Base-by-base conservation (phyloP, 2,888 invertebrate genomes). In the Bursaphelenchus okinawaensis region DNA sequence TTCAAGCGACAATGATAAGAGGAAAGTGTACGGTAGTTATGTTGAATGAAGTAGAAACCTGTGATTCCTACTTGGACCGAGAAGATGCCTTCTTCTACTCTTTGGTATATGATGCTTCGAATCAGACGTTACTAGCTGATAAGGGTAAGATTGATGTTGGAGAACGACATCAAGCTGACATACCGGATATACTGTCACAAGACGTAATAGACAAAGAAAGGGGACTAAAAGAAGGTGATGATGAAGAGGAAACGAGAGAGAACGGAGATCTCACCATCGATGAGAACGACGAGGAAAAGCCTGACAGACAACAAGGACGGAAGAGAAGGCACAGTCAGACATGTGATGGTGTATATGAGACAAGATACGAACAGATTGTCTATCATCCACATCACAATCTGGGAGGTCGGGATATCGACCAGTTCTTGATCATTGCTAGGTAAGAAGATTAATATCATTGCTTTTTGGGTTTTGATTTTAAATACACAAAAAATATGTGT, bases 31-130 rank as follows among this genome's bases (percentile, higher is more conserved):
- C 91, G 79, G 98, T 99, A 81, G 95, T 95, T 77, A 88, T 98
- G 81, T 90, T 98, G 86, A 96, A 96, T 87, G 98, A 98, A 88
- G 94, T 95, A 66, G 98, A 99, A 87, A 91, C 93, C 77, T 88
- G 94, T 83, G 88, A 90, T 84, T 92, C 92, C 85, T 99, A 98
- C 88, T 88, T 96, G 84, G 91, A 91, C 87, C 93, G 92, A 40
- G 74, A 76, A 27, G 81, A 99, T 87, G 90, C 92, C 85, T 99
- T 98, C 88, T 99, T 95, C 87, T 98, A 98, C 87, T 95, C 96
- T 85, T 88, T 99, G 86, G 96, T 98, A 22, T 99, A 95, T 87
- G 98, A 99, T 88, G 96, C 96, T 78, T 90, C 91, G 86, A 94
- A 95, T 87, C 94, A 94, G 87, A 98, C 96, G 80, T 88, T 99